A percentile compares a stretch with the other conserved stretches of the same genome.
Conservation (phyloP, 1,140 invertebrate species). For the Oryzaephilus surinamensis region DNA sequence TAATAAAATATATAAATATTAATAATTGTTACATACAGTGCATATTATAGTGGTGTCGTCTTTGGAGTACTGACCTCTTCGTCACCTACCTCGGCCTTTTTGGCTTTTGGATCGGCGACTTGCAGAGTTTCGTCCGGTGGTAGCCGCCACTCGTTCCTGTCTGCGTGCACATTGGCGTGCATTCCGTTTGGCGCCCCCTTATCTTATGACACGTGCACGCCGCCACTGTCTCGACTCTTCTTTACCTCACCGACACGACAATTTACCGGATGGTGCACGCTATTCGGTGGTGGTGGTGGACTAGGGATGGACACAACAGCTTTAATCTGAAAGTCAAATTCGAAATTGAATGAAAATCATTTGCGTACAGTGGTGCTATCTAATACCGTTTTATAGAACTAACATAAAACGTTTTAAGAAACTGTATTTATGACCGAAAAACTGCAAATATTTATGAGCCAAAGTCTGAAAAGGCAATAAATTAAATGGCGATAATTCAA, state of each 20-base stretch:
- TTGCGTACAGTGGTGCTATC: no score
- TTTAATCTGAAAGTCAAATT: conserved; percentile 10
- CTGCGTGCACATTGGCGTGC: conserved; percentile 73
- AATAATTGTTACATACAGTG: conserved; percentile 1
- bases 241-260: conserved; percentile 3
- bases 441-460: no score
- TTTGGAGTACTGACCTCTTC: conserved; percentile 38
- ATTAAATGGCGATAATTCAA: no score
- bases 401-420: no score
- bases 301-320: conserved; percentile 7
- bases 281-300: conserved; percentile 7
- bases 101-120: conserved; percentile 72
- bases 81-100: conserved; percentile 54
- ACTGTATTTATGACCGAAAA: no score
- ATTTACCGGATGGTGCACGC: no score
- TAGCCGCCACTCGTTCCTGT: conserved; percentile 74
- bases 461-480: no score
- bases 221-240: conserved; percentile 22
- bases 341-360: no score
- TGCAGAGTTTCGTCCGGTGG: conserved; percentile 80
- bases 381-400: not conserved
- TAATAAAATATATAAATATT: conserved; percentile 1
- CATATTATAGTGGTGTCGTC: conserved; percentile 5
- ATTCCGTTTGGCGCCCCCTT: conserved; percentile 41
- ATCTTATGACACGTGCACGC: conserved; percentile 11